Evolutionary conservation across 1,140 invertebrate species (phyloP), one percentile per base, ranked within the genome.

Genomic region (Heliconius himera): DNA sequence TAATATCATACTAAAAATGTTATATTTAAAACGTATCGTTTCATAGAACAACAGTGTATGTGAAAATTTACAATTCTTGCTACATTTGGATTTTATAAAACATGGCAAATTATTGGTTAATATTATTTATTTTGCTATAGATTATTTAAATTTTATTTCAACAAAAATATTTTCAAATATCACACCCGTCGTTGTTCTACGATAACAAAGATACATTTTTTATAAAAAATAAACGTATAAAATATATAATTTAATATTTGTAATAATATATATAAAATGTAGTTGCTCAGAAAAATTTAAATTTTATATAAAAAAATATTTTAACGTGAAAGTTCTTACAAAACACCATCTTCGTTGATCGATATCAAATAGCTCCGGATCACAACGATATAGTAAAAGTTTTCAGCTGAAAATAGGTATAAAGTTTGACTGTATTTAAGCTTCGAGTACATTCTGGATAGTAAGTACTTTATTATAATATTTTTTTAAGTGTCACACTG

Each of bases 311-410:
- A 26, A 66, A 66, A 66, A 11, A 46, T 46, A 66, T 29, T n/a
- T 56, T 0, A 20, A n/a, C n/a, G 8, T 9, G 4, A 11, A 66
- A 66, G n/a, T 66, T 66, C 60, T 83, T 93, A 94, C 56, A 93
- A 74, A 18, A 93, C 91, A 5, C 93, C 91, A 46, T 93, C 93
- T 86, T 94, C 91, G 81, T 94, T 93, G 77, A 93, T 90, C 13
- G 93, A 93, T 81, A 93, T 89, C 79, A 93, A 79, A 41, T 93
- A 94, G 83, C 93, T 94, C 38, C 91, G 85, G 29, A 93, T 92
- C 18, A 93, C 89, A 20, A 90, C 84, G 81, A 94, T 93, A 78
- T 89, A 93, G 84, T 93, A 94, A 73, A 94, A 90, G 80, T 94
- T 94, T 81, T 91, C 91, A 56, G 89, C 93, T 94, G 90, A 83